Conservation (phyloP, 2,797 vertebrate species). For the Gadopsis bispinosus region DNA sequence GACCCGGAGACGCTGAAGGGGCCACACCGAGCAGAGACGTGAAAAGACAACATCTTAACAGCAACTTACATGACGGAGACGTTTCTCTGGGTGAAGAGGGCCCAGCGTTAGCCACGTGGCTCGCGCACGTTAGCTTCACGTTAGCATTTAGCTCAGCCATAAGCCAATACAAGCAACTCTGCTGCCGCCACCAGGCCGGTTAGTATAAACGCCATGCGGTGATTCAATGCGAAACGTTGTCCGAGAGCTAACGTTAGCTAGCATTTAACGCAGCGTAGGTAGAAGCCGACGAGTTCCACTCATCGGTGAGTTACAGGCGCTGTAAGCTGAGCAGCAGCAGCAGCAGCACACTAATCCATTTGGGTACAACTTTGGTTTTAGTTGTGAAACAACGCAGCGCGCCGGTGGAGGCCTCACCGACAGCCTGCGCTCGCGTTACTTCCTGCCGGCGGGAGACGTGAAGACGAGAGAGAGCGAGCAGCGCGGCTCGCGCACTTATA, state of each 20-base stretch:
- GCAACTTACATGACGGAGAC: neutral
- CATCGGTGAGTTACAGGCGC: accelerated
- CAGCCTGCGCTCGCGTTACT: accelerated
- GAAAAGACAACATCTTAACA: accelerated
- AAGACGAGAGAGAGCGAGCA: accelerated
- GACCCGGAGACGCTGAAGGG: no score
- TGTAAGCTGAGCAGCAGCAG: no score
- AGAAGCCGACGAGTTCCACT: accelerated
- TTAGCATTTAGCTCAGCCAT: neutral
- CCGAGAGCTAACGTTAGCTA: neutral
- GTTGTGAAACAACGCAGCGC: no score
- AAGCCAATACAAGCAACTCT: no score
- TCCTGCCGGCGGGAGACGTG: accelerated
- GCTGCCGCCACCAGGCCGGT: accelerated
- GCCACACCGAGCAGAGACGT: no score
- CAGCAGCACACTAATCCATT: accelerated
- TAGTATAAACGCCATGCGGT: accelerated
- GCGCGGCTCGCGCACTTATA: constrained; percentile 13
- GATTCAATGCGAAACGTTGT: accelerated
- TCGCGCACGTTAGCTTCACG: neutral
- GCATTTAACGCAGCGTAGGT: accelerated
- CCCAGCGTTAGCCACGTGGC: constrained; percentile 45
- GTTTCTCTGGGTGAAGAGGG: accelerated
- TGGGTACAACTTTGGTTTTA: accelerated
- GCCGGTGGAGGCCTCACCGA: constrained; percentile 38